phyloP scores from a whole-genome alignment of 2,888 invertebrate species.

The Ormyrus thymus region DNA sequence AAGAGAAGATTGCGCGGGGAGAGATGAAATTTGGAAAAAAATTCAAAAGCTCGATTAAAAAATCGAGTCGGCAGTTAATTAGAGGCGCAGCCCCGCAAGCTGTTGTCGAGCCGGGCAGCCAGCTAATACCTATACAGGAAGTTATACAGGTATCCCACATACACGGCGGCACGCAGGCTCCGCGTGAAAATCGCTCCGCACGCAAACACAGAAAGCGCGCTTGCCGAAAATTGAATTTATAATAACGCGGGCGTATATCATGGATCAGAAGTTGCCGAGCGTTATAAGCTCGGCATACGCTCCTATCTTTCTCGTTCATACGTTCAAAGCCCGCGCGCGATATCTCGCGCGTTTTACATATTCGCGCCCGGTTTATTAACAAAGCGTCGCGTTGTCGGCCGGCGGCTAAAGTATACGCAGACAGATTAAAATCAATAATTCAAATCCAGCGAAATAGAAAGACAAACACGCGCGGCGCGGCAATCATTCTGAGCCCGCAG shows the following conservation, averaged over 20 bases:
- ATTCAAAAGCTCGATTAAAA: too few relatives aligned
- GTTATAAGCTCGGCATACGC: constrained; percentile 29
- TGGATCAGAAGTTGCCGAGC: constrained; percentile 34
- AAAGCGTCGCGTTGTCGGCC: constrained; percentile 23
- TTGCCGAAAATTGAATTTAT: constrained; percentile 38
- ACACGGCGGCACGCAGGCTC: too few relatives aligned
- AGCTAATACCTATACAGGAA: too few relatives aligned
- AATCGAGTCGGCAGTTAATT: too few relatives aligned
- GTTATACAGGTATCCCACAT: too few relatives aligned
- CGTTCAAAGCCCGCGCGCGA: neutral
- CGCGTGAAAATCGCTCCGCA: neutral
- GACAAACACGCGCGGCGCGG: neutral
- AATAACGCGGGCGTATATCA: constrained; percentile 40
- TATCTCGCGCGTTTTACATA: constrained; percentile 31
- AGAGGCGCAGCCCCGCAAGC: too few relatives aligned
- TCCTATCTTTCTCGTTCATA: constrained; percentile 14
- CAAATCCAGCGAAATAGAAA: constrained; percentile 25
- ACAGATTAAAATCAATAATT: constrained; percentile 52
- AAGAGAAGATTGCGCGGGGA: too few relatives aligned
- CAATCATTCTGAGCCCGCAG: constrained; percentile 37
- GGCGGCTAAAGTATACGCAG: constrained; percentile 1
- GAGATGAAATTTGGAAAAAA: too few relatives aligned
- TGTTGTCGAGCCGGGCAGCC: too few relatives aligned
- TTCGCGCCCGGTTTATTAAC: constrained; percentile 25
- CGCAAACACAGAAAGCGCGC: neutral